Base-by-base conservation (phyloP, 1,140 invertebrate genomes). In the Diploscapter pachys region DNA sequence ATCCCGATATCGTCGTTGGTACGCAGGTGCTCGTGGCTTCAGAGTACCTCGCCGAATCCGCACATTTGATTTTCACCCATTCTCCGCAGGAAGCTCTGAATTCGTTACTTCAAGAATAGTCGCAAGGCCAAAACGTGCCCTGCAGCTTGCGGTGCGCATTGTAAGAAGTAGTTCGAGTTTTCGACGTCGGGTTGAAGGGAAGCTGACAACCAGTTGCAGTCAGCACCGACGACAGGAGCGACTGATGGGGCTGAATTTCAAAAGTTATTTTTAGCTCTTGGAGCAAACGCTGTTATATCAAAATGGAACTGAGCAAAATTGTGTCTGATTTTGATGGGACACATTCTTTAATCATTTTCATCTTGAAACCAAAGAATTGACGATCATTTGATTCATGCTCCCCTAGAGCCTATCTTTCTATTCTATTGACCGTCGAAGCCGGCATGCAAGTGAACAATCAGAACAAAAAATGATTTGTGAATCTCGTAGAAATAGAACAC, bases 61-160 rank as follows among this genome's bases (percentile, higher is more conserved):
- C 63, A 75, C 82, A 83, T 11, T 71, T 72, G 61, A 84, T 76
- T 13, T 80, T 73, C 4, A 71, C 64, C 82, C 82, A 83, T 78
- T 82, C 81, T 48, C 82, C 82, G 66, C 82, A 83, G 5, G 76
- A 52, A 13, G 74, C 74, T 54, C 81, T 82, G 54, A 63, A 81
- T 69, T 54, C 9, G 67, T 62, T 5, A 54, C 53, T 69, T 8
- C 5, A 50, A 5, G 48, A 69, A 69, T 49, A 80, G 49, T 3
- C 9, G 48, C 31, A 9, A 61, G 76, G 2, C 2, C 31, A 5
- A 11, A 8, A 5, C 79, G 4, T 73, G 82, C 80, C 63, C 72
- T 48, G 80, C 50, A 67, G 63, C 76, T 51, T 72, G 66, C 4
- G 62, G 50, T 13, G 74, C 70, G 57, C 81, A 82, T 72, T 83